These are phyloP conservation scores for Lycocerus yunnanus DNA, from an alignment of 2,888 invertebrate genomes.

Conservation along the genomic window DNA sequence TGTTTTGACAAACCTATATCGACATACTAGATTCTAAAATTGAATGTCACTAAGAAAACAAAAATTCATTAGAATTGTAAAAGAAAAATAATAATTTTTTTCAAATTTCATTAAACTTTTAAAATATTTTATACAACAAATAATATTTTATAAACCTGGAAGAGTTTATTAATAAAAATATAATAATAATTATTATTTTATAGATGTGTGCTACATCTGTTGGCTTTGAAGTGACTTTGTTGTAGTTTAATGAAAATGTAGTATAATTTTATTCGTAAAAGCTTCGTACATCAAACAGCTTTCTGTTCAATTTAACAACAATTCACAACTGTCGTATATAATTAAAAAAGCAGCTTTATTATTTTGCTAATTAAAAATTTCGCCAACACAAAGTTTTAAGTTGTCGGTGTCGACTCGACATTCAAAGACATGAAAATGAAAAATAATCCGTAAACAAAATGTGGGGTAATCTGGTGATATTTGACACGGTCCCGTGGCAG, in stretches of 20 bases:
- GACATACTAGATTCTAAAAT: no score
- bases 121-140: no score
- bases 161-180: no score
- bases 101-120: no score
- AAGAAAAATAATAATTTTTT: no score
- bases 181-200: no score
- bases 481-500: constrained; percentile 34
- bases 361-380: not conserved
- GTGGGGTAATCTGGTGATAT: constrained; percentile 30
- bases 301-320: not conserved
- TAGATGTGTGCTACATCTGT: no score
- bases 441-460: constrained; percentile 18
- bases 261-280: not conserved
- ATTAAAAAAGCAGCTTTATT: not conserved
- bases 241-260: not conserved
- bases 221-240: no score
- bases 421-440: constrained; percentile 5
- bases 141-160: no score
- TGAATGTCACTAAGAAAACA: no score
- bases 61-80: no score
- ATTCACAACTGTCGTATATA: not conserved
- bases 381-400: not conserved
- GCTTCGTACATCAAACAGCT: not conserved
- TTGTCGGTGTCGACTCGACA: not conserved
- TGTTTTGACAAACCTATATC: no score